Evolutionary conservation across 2,888 invertebrate species (phyloP).

Genomic region (Dicranocentrus wangi): DNA sequence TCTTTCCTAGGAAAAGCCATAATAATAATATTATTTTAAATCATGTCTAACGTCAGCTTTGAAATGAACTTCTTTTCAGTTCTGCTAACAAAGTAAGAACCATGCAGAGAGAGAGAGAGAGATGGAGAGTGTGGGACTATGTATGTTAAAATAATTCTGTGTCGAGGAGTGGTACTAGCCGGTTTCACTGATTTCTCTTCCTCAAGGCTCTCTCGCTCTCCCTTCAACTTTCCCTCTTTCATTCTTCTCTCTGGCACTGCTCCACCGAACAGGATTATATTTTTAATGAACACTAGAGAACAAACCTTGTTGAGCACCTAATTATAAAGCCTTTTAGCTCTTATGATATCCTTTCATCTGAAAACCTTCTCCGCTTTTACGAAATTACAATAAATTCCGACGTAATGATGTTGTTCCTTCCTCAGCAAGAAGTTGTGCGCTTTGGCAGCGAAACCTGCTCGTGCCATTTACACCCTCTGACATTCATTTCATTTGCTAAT

Average conservation of each 20-base stretch:
- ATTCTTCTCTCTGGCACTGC: neutral
- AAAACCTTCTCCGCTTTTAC: conserved; percentile 28
- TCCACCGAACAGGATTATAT: conserved; percentile 9
- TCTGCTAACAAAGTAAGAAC: conserved; percentile 41
- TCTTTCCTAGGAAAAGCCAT: no score
- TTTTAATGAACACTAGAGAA: conserved; percentile 45
- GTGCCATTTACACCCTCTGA: conserved; percentile 53
- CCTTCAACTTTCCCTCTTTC: conserved; percentile 14
- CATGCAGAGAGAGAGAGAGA: neutral
- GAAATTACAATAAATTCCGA: conserved; percentile 46
- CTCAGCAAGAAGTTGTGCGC: neutral
- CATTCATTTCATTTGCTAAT: conserved; percentile 59
- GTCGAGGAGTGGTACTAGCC: no score
- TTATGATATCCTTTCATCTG: conserved; percentile 45
- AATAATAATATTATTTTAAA: neutral
- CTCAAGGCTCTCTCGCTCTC: conserved; percentile 9
- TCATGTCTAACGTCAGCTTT: conserved; percentile 35
- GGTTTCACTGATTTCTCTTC: conserved; percentile 37
- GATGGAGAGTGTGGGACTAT: neutral
- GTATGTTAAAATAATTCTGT: conserved; percentile 17
- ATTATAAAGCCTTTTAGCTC: conserved; percentile 55
- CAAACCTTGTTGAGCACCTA: conserved; percentile 49
- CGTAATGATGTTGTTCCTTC: conserved; percentile 15
- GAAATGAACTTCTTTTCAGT: conserved; percentile 39
- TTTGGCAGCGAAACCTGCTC: conserved; percentile 48